Base-by-base conservation (phyloP, 2,113 vertebrate species). In the Pyrgilauda ruficollis region DNA sequence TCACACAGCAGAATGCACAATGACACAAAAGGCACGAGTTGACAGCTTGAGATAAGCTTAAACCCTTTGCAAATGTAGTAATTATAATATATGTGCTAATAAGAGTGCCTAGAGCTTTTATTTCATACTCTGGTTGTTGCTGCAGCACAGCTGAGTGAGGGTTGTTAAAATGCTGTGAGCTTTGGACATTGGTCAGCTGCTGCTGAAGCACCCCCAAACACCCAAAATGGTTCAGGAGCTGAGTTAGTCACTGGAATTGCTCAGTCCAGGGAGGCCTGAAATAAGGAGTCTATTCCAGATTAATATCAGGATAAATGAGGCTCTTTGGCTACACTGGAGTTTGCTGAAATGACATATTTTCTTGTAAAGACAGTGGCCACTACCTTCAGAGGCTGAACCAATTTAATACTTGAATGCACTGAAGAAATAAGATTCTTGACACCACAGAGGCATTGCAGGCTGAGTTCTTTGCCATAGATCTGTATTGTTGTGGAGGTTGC, bases 21-120 rank as follows among this genome's bases (percentile, higher is more conserved):
- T 6, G 33, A 77, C 94, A 92, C 47, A 75, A 76, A 96, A 83
- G 59, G 55, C 77, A 87, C 11, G 26, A 84, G 66, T 31, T 80
- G 90, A 87, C 86, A 91, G 61, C 87, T 94, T 91, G 61, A 81
- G 82, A n/a, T 37, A 80, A 77, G 67, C 80, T 67, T 55, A 68
- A 94, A 80, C 78, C n/a, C 74, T 93, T 83, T 63, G 63, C 72
- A 84, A 89, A 84, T 83, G 43, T 35, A 47, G 12, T 44, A 78
- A 73, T 49, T 77, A 63, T 74, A 76, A 82, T 78, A 27, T 46
- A 85, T 84, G 74, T 70, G 59, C 75, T 85, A 75, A 77, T 84
- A 95, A 91, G 41, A 74, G 37, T 37, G 37, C 62, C 44, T 64
- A 49, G 80, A 64, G 33, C n/a, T 64, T 86, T 87, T 78, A 58